Percentiles rank a stretch among this genome's conserved stretches.
Conservation (phyloP, 2,888 invertebrate genomes). For the Apamea epomidion region DNA sequence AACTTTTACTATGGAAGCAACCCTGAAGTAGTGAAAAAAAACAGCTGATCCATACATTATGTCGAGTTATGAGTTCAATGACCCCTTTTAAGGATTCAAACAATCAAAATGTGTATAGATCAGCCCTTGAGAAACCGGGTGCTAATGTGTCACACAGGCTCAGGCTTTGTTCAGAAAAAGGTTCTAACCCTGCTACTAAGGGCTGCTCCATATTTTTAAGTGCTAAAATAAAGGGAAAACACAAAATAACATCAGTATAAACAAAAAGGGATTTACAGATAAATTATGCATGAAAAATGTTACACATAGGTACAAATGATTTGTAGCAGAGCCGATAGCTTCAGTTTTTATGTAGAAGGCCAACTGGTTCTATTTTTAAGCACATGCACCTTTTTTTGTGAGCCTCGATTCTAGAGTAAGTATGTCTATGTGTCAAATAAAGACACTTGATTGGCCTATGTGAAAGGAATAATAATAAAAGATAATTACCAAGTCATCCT, state of each 20-base stretch:
- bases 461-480: conserved; percentile 10
- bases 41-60: neutral
- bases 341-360: conserved; percentile 19
- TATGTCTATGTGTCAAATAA: neutral
- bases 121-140: neutral
- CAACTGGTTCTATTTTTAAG: conserved; percentile 37
- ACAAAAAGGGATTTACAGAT: neutral
- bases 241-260: neutral
- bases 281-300: neutral
- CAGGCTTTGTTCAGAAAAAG: neutral
- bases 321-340: neutral
- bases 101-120: neutral
- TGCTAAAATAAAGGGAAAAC: neutral
- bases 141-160: neutral
- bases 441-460: neutral
- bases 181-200: neutral
- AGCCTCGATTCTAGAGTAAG: neutral
- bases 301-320: neutral
- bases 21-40: too few relatives aligned
- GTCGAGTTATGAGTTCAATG: neutral
- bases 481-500: conserved; percentile 85
- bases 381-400: neutral
- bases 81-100: neutral
- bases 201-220: neutral
- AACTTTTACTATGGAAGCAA: neutral